Base-by-base conservation (phyloP, 1,140 invertebrate species). In the Nasonia vitripennis region DNA sequence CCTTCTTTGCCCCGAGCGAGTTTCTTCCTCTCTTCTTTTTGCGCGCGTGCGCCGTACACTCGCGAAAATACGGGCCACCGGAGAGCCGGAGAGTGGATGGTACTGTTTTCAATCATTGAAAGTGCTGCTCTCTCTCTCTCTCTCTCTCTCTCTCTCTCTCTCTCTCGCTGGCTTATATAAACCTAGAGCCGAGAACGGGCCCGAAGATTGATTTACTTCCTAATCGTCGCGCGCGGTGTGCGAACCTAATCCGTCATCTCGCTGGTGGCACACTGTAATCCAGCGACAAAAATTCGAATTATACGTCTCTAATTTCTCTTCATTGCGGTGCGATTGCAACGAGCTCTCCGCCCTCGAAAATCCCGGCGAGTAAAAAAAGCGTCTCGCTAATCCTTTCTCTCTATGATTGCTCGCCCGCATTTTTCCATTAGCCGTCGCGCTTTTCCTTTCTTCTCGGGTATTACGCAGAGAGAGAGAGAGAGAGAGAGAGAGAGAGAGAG, bases 81-180 rank as follows among this genome's bases (percentile, higher is more conserved):
- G 17, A n/a, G 11, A 27, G 4, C 23, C 10, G 4, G 34, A n/a
- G 20, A 34, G 34, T 23, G 12, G n/a, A 55, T n/a, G 41, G 20
- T 11, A 37, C 80, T 73, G 11, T 81, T 81, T 81, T 81, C 80
- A 81, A 81, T 81, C 80, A 81, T 34, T 73, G 68, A 11, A 73
- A 81, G 80, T 81, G 80, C 80, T 51, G 12, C 68, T 34, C n/a
- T 41, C 31, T 20, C 5, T 37, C 34, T 37, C 34, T 37, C 34
- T 27, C 27, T 27, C 27, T 27, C 27, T 2, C 27, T 27, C 1
- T 27, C 27, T 27, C 27, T 27, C 27, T 34, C n/a, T 41, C 31
- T 20, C 5, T 37, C 34, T 37, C 34, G 34, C 34, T n/a, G 41
- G 20, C 3, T 31, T 4, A 7, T n/a, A n/a, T 62, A 62, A n/a